Evolutionary conservation across 2,888 invertebrate species (phyloP).

Genomic region (Choristoneura rosaceana): DNA sequence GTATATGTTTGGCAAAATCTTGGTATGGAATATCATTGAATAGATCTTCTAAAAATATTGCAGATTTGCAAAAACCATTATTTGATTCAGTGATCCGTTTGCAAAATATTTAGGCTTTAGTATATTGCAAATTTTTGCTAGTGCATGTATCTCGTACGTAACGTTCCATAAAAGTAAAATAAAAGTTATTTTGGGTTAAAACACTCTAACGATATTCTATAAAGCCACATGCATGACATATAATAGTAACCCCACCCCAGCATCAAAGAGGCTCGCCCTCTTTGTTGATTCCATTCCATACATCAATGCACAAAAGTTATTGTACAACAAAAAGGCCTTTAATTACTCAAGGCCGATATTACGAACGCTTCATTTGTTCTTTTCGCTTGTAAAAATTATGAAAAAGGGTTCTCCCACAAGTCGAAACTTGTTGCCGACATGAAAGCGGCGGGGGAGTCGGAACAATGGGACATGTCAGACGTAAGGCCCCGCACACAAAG

Average conservation of each 20-base stretch:
- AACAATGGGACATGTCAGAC: slow-evolving; percentile 74
- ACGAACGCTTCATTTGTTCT: slow-evolving; percentile 39
- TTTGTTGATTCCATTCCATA: slow-evolving; percentile 28
- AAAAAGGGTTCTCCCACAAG: slow-evolving; percentile 45
- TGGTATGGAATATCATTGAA: too few relatives aligned
- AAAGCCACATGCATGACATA: not conserved
- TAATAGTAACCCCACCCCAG: slow-evolving; percentile 1
- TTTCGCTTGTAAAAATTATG: slow-evolving; percentile 42
- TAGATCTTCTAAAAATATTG: too few relatives aligned
- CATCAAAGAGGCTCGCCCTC: slow-evolving; percentile 24
- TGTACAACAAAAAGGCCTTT: slow-evolving; percentile 30
- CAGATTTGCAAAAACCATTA: too few relatives aligned
- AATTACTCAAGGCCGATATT: slow-evolving; percentile 38
- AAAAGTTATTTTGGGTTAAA: too few relatives aligned
- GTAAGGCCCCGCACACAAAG: slow-evolving; percentile 74
- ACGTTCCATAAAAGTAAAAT: too few relatives aligned
- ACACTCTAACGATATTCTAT: not conserved
- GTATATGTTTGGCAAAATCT: too few relatives aligned
- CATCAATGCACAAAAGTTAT: slow-evolving; percentile 37
- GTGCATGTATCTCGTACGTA: too few relatives aligned
- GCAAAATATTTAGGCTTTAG: too few relatives aligned
- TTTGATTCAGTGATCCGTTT: too few relatives aligned
- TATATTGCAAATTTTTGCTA: too few relatives aligned
- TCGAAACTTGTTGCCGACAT: slow-evolving; percentile 67
- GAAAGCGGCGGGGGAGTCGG: slow-evolving; percentile 61